phyloP scores from a whole-genome alignment of 2,113 vertebrate genomes.

The Ptilorrhoa leucosticta region DNA sequence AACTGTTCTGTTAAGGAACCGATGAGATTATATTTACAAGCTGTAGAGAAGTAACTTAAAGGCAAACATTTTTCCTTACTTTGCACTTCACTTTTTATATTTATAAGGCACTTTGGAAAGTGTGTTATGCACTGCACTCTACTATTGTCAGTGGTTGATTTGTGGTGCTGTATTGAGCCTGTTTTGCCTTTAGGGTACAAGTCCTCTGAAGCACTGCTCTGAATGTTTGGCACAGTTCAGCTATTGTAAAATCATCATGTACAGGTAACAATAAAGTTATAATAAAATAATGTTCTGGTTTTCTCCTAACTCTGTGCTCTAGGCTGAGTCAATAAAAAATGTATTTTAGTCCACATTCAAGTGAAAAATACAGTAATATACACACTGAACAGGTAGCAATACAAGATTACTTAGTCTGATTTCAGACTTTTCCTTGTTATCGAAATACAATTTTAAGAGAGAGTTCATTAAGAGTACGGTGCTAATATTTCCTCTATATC shows the following conservation, averaged over 20 bases:
- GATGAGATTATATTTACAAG: not conserved
- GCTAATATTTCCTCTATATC: not conserved
- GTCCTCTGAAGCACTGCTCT: not conserved
- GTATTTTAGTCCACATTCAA: not conserved
- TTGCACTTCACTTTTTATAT: constrained; percentile 1
- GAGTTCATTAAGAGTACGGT: not conserved
- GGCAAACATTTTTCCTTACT: not conserved
- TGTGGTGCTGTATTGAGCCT: not conserved
- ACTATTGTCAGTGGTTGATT: not conserved
- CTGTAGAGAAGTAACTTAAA: not conserved
- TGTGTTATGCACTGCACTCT: not conserved
- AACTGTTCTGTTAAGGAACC: not conserved
- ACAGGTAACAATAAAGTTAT: constrained; percentile 14
- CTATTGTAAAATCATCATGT: not conserved
- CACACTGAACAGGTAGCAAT: not conserved
- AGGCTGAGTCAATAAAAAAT: constrained; percentile 1
- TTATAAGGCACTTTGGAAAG: constrained; percentile 7
- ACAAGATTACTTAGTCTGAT: not conserved
- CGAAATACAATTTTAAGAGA: not conserved
- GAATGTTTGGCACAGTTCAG: constrained; percentile 8
- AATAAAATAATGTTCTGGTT: constrained; percentile 13
- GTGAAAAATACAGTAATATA: constrained; percentile 18
- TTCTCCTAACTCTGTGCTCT: not conserved
- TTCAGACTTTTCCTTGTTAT: not conserved
- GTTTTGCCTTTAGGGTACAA: constrained; percentile 26